Evolutionary conservation across 2,113 vertebrate genomes (phyloP).

Genomic region (Stictonetta naevosa): DNA sequence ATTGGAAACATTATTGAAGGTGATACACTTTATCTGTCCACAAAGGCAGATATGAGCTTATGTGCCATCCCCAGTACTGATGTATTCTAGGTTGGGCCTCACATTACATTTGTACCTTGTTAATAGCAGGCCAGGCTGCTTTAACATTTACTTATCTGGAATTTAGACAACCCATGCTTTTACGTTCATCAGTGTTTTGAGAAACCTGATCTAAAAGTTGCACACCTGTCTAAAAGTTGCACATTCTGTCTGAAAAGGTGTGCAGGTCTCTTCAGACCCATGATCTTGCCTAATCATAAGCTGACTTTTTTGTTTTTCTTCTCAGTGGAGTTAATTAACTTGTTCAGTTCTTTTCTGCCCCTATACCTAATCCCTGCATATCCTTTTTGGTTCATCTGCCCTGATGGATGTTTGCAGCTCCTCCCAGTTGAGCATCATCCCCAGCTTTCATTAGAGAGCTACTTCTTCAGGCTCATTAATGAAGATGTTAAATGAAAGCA

Average conservation of each 20-base stretch:
- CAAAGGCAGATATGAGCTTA: background rate
- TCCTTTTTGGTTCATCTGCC: background rate
- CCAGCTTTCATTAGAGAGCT: conserved; percentile 8
- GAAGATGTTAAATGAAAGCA: conserved; percentile 47
- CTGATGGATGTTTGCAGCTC: background rate
- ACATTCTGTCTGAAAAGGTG: background rate
- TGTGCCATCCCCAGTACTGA: background rate
- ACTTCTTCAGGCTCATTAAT: conserved; percentile 41
- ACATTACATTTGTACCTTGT: background rate
- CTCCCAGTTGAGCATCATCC: background rate
- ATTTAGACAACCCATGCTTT: background rate
- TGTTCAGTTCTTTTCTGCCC: background rate
- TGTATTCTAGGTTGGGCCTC: background rate
- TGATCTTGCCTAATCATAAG: background rate
- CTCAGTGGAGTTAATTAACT: background rate
- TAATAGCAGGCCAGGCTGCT: background rate
- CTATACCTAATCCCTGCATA: background rate
- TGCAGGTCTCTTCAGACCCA: background rate
- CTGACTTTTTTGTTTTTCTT: background rate
- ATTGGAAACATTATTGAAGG: background rate
- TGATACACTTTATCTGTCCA: background rate
- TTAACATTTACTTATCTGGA: background rate
- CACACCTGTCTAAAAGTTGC: background rate
- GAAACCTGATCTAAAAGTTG: background rate
- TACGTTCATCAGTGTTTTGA: background rate